These are phyloP conservation scores for Tenualosa thibaudeaui DNA, from an alignment of 2,797 vertebrate species.

Conservation along the genomic window DNA sequence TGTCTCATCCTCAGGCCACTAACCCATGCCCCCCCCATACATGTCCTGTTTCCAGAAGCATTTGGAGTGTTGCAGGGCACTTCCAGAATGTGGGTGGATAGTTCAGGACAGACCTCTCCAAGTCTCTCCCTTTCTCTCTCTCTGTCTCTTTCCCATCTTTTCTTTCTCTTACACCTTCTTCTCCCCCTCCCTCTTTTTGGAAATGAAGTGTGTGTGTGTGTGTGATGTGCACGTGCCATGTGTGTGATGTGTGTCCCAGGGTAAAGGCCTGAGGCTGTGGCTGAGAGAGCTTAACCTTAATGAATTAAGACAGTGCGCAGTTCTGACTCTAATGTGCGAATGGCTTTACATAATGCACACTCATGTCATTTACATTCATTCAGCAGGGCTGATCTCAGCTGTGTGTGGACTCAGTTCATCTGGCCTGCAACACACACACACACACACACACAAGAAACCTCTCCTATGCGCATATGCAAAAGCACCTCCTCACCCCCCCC, in stretches of 20 bases:
- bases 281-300: slow-evolving; percentile 34
- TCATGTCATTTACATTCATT: too few relatives aligned
- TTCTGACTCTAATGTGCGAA: slow-evolving; percentile 29
- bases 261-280: neutral
- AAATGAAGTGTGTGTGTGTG: too few relatives aligned
- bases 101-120: neutral
- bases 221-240: neutral
- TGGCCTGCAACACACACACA: too few relatives aligned
- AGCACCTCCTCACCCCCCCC: neutral
- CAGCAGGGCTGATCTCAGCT: too few relatives aligned
- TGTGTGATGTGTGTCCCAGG: neutral
- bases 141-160: neutral
- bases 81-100: neutral
- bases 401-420: too few relatives aligned
- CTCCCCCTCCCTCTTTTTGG: neutral
- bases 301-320: slow-evolving; percentile 35
- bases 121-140: neutral
- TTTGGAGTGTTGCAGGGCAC: neutral
- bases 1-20: neutral
- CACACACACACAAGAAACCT: neutral
- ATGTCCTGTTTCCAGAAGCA: neutral
- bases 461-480: slow-evolving; percentile 5
- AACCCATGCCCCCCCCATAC: neutral
- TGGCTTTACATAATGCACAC: slow-evolving; percentile 24
- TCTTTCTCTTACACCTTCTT: neutral